phyloP scores from a whole-genome alignment of 2,888 invertebrate species.

The Marronus borbonicus region DNA sequence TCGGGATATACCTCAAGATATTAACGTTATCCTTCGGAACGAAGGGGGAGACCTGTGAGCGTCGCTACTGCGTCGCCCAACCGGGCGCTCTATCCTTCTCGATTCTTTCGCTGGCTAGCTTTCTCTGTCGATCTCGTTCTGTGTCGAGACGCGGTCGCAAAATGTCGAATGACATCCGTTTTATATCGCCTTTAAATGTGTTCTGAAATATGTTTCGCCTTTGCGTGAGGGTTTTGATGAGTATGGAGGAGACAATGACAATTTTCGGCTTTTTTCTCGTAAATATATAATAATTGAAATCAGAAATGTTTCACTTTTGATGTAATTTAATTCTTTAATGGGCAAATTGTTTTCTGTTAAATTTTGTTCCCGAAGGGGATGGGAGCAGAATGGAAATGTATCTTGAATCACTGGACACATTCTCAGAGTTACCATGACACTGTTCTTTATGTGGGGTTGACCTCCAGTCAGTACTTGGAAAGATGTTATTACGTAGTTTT shows the following conservation, averaged over 20 bases:
- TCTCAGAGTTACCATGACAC: too few relatives aligned
- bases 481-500: too few relatives aligned
- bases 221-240: neutral
- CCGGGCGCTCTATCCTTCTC: conserved; percentile 13
- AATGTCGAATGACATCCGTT: conserved; percentile 34
- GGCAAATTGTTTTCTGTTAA: too few relatives aligned
- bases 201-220: conserved; percentile 32
- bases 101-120: neutral
- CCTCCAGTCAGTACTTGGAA: too few relatives aligned
- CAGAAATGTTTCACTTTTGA: too few relatives aligned
- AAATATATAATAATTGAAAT: too few relatives aligned
- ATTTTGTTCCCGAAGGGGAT: too few relatives aligned
- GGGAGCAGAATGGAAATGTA: too few relatives aligned
- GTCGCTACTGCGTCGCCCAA: neutral
- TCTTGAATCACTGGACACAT: too few relatives aligned
- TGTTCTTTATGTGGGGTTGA: too few relatives aligned
- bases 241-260: neutral
- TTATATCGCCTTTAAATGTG: conserved; percentile 32
- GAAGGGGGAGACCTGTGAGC: conserved; percentile 10
- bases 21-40: conserved; percentile 47
- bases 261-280: neutral
- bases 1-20: conserved; percentile 51
- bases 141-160: neutral
- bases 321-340: too few relatives aligned
- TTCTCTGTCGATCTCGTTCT: conserved; percentile 1